Base-by-base conservation (phyloP, 1,140 invertebrate genomes). In the Anagrus nilaparvatae region DNA sequence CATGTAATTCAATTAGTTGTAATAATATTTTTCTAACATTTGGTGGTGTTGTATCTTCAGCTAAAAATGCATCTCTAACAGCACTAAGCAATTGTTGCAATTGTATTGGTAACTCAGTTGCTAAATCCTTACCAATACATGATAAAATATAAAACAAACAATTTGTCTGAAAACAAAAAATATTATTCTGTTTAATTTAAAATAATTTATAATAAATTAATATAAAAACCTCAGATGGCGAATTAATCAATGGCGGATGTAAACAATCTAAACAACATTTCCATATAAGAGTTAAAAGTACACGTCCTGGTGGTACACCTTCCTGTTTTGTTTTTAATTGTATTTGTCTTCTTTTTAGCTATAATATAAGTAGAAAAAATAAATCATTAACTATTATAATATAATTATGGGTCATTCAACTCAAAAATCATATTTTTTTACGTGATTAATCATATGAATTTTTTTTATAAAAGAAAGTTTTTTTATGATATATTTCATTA, bases 181-280 rank as follows among this genome's bases (percentile, higher is more conserved):
- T 42, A n/a, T n/a, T 31, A 31, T 20, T 2, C n/a, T 10, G 13
- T 29, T 16, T 25, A 28, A 3, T 43, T 7, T 20, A 28, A 29
- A 28, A 28, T 16, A 13, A 12, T 17, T 12, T 21, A 21, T 3
- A 19, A n/a, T n/a, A 36, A 33, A 27, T 18, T 40, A 25, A 32
- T 25, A 20, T 8, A 61, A 63, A 70, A 60, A 85, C 83, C 67
- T 88, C 83, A 30, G 78, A 75, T 20, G 84, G 67, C 23, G 81
- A 85, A 51, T 82, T 82, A 40, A 85, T 78, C 19, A 69, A 55
- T 3, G 84, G 83, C 29, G 84, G 77, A 48, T 77, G 76, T 35
- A 89, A 76, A 62, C 82, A 87, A 53, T 86, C 81, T 60, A 83
- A 80, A 56, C 84, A 90, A 65, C 84, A 88, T 60, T 88, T 87